phyloP scores from a whole-genome alignment of 2,113 vertebrate species.

The Tympanuchus pallidicinctus region DNA sequence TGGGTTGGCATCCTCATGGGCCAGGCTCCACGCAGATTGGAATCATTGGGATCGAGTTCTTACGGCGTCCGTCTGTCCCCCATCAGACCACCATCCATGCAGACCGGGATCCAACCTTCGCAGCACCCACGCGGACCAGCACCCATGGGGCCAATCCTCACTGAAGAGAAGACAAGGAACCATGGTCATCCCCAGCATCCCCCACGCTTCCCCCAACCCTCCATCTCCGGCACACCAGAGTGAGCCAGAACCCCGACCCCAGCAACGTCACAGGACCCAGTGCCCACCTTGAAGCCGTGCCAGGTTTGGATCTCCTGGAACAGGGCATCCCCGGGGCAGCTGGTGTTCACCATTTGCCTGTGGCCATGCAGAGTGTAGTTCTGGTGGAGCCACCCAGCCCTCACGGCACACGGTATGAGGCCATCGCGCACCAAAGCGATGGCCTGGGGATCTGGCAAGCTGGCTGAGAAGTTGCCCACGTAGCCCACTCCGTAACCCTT shows the following conservation, averaged over 20 bases:
- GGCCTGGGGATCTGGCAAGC: slow-evolving; percentile 67
- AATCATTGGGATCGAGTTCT: too few relatives aligned
- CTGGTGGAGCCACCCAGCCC: slow-evolving; percentile 36
- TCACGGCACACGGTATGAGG: slow-evolving; percentile 80
- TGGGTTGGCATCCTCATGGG: too few relatives aligned
- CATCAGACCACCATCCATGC: not conserved
- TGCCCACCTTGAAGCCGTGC: slow-evolving; percentile 76
- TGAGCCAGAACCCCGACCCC: not conserved
- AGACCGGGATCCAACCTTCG: not conserved
- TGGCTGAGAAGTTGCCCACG: slow-evolving; percentile 83
- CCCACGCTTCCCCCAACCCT: too few relatives aligned
- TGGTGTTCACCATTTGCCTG: slow-evolving; percentile 82
- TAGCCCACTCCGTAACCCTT: slow-evolving; percentile 85
- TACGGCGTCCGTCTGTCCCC: not conserved
- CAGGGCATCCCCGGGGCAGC: slow-evolving; percentile 85
- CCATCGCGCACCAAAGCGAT: slow-evolving; percentile 79
- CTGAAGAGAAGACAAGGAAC: not conserved
- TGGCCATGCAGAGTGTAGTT: slow-evolving; percentile 83
- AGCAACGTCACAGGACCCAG: rapidly evolving
- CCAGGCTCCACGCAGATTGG: not conserved
- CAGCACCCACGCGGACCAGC: not conserved
- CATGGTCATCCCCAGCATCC: rapidly evolving
- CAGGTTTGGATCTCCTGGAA: slow-evolving; percentile 83
- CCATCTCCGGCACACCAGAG: rapidly evolving
- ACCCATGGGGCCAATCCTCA: not conserved